These are phyloP conservation scores for Seriola rivoliana DNA, from an alignment of 2,113 vertebrate genomes.

Conservation along the genomic window DNA sequence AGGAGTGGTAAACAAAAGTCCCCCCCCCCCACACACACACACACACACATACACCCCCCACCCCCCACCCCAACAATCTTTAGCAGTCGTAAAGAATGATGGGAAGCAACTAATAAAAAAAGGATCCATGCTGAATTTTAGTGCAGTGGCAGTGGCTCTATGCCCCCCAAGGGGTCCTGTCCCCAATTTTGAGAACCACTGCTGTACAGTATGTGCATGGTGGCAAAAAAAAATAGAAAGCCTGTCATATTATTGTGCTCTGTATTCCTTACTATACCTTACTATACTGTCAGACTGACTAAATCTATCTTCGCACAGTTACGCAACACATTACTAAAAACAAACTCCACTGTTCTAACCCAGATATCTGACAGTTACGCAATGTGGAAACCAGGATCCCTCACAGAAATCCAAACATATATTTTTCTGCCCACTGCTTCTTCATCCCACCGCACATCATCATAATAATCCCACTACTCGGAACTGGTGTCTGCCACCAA, in stretches of 20 bases:
- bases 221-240: slow-evolving; percentile 30
- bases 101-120: too few relatives aligned
- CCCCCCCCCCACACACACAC: too few relatives aligned
- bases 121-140: too few relatives aligned
- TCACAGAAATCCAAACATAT: slow-evolving; percentile 44
- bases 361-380: slow-evolving; percentile 66
- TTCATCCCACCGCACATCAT: neutral
- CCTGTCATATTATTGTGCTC: slow-evolving; percentile 19
- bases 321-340: slow-evolving; percentile 71
- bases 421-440: neutral
- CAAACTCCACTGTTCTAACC: slow-evolving; percentile 45
- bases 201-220: slow-evolving; percentile 20
- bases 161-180: too few relatives aligned
- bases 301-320: slow-evolving; percentile 64
- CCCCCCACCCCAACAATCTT: too few relatives aligned
- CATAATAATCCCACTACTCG: slow-evolving; percentile 43
- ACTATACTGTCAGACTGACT: slow-evolving; percentile 49
- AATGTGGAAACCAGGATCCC: slow-evolving; percentile 41
- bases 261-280: slow-evolving; percentile 25
- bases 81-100: too few relatives aligned
- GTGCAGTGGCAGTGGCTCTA: too few relatives aligned
- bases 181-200: too few relatives aligned
- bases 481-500: neutral
- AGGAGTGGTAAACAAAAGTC: neutral
- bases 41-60: too few relatives aligned